Evolutionary conservation across 2,888 invertebrate species (phyloP).

Genomic region (Laspeyria flexula): DNA sequence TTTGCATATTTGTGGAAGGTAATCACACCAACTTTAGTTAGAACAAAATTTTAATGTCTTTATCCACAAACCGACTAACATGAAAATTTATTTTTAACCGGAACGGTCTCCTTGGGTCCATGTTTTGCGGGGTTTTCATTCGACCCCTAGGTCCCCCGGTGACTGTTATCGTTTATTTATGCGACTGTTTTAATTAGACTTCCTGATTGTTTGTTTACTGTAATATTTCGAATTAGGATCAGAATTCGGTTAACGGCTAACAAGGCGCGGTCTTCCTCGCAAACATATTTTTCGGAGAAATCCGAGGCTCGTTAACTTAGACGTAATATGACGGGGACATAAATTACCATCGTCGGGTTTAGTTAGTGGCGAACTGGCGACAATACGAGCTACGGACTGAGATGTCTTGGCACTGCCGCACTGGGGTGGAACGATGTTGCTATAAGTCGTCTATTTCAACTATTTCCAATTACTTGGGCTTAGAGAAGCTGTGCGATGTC

Average conservation of each 20-base stretch:
- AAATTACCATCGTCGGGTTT: constrained; percentile 37
- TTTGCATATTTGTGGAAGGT: no score
- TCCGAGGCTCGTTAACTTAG: constrained; percentile 32
- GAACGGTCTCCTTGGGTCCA: constrained; percentile 34
- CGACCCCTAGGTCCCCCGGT: constrained; percentile 40
- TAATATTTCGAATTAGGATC: constrained; percentile 26
- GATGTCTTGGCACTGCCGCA: constrained; percentile 31
- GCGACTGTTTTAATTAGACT: constrained; percentile 51
- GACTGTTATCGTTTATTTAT: constrained; percentile 53
- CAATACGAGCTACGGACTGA: constrained; percentile 30
- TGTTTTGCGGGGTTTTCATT: constrained; percentile 46
- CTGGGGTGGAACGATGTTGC: constrained; percentile 60
- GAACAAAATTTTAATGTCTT: constrained; percentile 32
- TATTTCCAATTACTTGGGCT: constrained; percentile 86
- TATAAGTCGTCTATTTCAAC: constrained; percentile 81
- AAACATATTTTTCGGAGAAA: constrained; percentile 20
- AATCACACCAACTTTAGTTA: no score
- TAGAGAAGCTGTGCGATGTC: constrained; percentile 80
- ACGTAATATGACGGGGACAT: constrained; percentile 24
- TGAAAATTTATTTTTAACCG: constrained; percentile 42
- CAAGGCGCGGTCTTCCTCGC: constrained; percentile 4
- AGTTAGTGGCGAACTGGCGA: constrained; percentile 25
- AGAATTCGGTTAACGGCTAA: constrained; percentile 16
- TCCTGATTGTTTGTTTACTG: constrained; percentile 37
- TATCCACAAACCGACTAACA: constrained; percentile 19